Evolutionary conservation across 2,888 invertebrate species (phyloP).

Genomic region (Ferrisia virgata): DNA sequence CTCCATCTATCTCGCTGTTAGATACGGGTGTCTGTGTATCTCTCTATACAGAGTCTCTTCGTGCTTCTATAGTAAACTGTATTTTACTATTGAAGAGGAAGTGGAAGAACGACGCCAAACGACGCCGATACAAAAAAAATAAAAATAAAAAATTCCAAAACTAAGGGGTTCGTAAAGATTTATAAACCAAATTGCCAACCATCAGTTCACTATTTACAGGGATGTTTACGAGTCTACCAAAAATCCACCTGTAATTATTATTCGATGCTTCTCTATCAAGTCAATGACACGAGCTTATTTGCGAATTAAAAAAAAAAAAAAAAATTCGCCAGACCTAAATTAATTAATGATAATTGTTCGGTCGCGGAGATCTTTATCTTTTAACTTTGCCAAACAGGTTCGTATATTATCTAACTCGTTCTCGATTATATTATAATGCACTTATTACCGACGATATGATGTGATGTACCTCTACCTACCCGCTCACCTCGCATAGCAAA

Average conservation of each 20-base stretch:
- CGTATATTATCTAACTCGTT: not conserved
- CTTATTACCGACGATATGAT: not conserved
- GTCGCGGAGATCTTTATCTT: not conserved
- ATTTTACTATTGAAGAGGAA: constrained; percentile 3
- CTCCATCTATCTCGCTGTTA: no score
- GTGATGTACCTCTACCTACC: not conserved
- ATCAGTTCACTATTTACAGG: not conserved
- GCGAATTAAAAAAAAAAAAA: no score
- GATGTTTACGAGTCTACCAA: not conserved
- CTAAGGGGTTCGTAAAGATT: constrained; percentile 6
- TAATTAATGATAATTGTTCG: not conserved
- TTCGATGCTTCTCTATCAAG: no score
- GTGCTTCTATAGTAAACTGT: not conserved
- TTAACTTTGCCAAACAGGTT: not conserved
- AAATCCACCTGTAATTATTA: no score
- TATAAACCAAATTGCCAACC: not conserved
- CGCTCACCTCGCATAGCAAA: no score
- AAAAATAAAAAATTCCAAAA: constrained; percentile 14
- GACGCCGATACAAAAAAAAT: constrained; percentile 39
- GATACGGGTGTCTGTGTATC: no score
- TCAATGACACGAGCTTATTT: not conserved
- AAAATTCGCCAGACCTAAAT: not conserved
- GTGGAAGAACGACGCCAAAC: constrained; percentile 35
- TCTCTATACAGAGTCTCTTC: not conserved
- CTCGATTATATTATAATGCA: not conserved